Evolutionary conservation across 2,888 invertebrate genomes (phyloP).

Genomic region (Euplagia quadripunctaria): DNA sequence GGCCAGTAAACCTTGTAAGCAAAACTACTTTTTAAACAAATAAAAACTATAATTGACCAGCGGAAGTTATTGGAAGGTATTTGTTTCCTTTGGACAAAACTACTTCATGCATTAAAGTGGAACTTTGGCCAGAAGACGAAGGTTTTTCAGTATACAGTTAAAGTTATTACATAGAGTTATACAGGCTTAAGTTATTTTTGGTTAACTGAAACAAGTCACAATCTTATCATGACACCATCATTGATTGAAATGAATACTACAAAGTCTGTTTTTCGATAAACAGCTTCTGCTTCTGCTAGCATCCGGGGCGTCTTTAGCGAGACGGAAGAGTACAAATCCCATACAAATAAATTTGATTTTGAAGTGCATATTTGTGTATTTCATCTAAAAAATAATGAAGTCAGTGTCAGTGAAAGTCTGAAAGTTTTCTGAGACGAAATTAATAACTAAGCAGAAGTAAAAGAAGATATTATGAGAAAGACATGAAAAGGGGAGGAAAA

Average conservation of each 20-base stretch:
- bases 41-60: conserved; percentile 80
- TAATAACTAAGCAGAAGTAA: background rate
- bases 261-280: conserved; percentile 32
- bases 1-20: conserved; percentile 75
- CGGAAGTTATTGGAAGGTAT: conserved; percentile 77
- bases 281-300: conserved; percentile 19
- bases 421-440: background rate
- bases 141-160: conserved; percentile 35
- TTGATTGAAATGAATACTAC: conserved; percentile 24
- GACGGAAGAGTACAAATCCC: background rate
- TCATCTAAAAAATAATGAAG: background rate
- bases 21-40: conserved; percentile 63
- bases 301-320: background rate
- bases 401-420: background rate
- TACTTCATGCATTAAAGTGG: conserved; percentile 47
- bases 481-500: background rate
- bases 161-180: background rate
- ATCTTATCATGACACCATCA: background rate
- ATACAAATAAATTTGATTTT: background rate
- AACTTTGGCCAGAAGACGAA: conserved; percentile 43
- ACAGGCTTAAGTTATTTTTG: background rate
- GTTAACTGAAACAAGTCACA: too few species aligned
- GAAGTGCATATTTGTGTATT: background rate
- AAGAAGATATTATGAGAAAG: background rate
- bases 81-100: conserved; percentile 53